phyloP scores from a whole-genome alignment of 2,797 vertebrate genomes.

The Hydrocynus forskahlii region DNA sequence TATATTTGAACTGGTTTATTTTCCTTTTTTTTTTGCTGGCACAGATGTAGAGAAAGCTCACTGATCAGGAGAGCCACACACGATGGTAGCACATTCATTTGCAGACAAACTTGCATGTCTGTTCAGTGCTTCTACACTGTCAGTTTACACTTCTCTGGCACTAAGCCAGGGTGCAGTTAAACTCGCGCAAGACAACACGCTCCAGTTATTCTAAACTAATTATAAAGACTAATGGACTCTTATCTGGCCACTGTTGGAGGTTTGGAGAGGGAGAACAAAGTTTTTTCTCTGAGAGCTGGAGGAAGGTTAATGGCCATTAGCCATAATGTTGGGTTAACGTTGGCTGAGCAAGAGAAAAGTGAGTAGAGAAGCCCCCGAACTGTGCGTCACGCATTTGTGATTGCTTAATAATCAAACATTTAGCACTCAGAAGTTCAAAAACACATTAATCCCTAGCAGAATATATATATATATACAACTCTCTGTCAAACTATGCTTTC shows the following conservation, averaged over 20 bases:
- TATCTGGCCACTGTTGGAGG: constrained; percentile 66
- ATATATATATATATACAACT: not conserved
- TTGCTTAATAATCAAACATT: not conserved
- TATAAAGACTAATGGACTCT: constrained; percentile 78
- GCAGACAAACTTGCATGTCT: constrained; percentile 53
- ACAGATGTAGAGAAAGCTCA: not conserved
- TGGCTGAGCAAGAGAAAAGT: not conserved
- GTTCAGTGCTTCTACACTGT: constrained; percentile 68
- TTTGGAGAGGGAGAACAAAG: constrained; percentile 50
- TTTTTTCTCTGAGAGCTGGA: constrained; percentile 28
- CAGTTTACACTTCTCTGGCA: constrained; percentile 71
- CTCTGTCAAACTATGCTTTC: not conserved
- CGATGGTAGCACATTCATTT: constrained; percentile 12
- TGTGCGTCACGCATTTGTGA: not conserved
- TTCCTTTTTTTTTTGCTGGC: too few species aligned
- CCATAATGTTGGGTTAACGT: not conserved
- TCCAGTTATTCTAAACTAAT: constrained; percentile 70
- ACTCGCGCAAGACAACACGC: constrained; percentile 52
- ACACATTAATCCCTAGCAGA: too few species aligned
- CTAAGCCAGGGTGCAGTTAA: constrained; percentile 57
- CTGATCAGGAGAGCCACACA: not conserved
- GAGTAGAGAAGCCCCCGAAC: constrained; percentile 11
- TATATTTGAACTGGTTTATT: too few species aligned
- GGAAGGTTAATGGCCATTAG: constrained; percentile 17
- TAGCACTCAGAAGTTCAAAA: not conserved